A percentile compares a stretch with the other conserved stretches of the same genome.
Evolutionary conservation across 1,140 invertebrate species (phyloP).

Genomic region (Drosophila micromelanica): DNA sequence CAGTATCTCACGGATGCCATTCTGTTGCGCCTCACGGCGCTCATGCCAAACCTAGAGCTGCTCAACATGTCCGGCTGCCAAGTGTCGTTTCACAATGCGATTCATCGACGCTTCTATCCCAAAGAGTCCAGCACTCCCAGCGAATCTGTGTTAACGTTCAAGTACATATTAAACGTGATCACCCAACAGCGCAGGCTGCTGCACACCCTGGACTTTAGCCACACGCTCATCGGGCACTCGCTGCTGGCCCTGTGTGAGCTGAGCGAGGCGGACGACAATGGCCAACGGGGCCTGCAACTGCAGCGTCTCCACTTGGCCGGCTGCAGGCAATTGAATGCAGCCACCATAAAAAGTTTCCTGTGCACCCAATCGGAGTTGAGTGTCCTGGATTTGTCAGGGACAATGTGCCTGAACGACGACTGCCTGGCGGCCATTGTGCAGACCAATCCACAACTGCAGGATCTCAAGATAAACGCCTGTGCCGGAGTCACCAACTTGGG

Average conservation of each 20-base stretch:
- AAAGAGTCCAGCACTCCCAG: conserved; percentile 78
- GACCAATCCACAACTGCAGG: conserved; percentile 86
- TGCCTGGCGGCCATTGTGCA: conserved; percentile 86
- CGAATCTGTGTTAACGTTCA: conserved; percentile 89
- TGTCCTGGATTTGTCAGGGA: conserved; percentile 87
- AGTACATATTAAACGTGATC: conserved; percentile 87
- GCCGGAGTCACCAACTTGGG: conserved; percentile 87
- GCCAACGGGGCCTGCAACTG: conserved; percentile 85
- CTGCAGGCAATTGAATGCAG: conserved; percentile 88
- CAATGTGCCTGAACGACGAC: conserved; percentile 87
- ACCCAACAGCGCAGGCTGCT: conserved; percentile 85
- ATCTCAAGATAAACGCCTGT: conserved; percentile 87
- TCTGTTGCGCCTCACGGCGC: conserved; percentile 87
- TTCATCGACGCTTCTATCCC: conserved; percentile 89
- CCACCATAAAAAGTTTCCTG: conserved; percentile 86
- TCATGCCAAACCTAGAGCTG: conserved; percentile 86
- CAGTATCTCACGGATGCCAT: conserved; percentile 90
- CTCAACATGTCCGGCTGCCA: conserved; percentile 88
- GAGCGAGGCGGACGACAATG: conserved; percentile 46
- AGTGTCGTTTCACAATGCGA: conserved; percentile 88
- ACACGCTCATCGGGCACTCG: conserved; percentile 88
- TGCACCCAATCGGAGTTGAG: conserved; percentile 86
- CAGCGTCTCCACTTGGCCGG: conserved; percentile 86
- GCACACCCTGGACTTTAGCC: conserved; percentile 87
- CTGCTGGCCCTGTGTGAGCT: conserved; percentile 85